Conservation (phyloP, 2,888 invertebrate species). For the Anoncus sp. region DNA sequence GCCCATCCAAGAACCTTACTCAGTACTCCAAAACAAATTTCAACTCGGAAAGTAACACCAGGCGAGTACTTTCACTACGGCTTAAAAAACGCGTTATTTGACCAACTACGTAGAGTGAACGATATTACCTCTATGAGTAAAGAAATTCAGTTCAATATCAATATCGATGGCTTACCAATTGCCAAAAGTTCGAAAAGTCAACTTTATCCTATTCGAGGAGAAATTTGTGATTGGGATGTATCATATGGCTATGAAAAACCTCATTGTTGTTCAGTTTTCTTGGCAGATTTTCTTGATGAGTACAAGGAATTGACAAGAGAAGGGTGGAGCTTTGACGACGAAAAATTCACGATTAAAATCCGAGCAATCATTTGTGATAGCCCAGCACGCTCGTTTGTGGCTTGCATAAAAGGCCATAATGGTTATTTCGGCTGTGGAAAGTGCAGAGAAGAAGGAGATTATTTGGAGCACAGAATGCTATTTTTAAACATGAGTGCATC, state of each 20-base stretch:
- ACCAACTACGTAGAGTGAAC: background rate
- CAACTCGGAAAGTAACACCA: slow-evolving; percentile 17
- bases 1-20: slow-evolving; percentile 19
- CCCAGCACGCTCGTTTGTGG: slow-evolving; percentile 69
- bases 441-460: slow-evolving; percentile 68
- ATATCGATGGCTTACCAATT: slow-evolving; percentile 65
- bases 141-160: slow-evolving; percentile 36
- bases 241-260: slow-evolving; percentile 56
- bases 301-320: background rate
- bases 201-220: slow-evolving; percentile 63
- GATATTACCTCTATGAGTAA: background rate
- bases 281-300: background rate
- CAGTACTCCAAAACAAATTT: background rate
- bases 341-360: background rate
- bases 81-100: background rate
- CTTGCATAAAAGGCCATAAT: slow-evolving; percentile 65
- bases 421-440: slow-evolving; percentile 62
- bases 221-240: slow-evolving; percentile 29
- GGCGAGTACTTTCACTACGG: slow-evolving; percentile 1
- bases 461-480: slow-evolving; percentile 61
- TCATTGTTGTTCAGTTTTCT: background rate
- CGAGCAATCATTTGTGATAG: slow-evolving; percentile 67
- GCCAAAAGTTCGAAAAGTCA: slow-evolving; percentile 34
- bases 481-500: slow-evolving; percentile 62
- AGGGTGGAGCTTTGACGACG: background rate